These are phyloP conservation scores for Polypterus bichir DNA, from an alignment of 2,113 vertebrate genomes.

Conservation along the genomic window DNA sequence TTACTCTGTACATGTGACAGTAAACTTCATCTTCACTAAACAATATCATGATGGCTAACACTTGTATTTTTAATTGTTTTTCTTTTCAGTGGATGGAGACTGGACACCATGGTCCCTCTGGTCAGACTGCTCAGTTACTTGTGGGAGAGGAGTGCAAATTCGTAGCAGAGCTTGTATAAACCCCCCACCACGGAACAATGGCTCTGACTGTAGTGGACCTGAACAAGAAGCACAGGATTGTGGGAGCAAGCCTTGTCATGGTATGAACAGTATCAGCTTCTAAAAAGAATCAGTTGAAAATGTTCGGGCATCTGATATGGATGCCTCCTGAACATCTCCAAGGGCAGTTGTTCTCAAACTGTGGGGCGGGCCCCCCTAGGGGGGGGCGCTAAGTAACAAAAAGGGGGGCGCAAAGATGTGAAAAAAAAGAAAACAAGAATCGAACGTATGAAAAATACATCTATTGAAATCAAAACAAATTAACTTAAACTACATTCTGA, in stretches of 20 bases:
- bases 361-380: too few species aligned
- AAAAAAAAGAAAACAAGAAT: too few species aligned
- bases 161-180: slow-evolving; percentile 57
- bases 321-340: too few species aligned
- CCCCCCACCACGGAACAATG: slow-evolving; percentile 46
- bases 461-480: too few species aligned
- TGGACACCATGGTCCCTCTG: slow-evolving; percentile 79
- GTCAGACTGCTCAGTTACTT: slow-evolving; percentile 68
- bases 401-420: too few species aligned
- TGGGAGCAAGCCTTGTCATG: slow-evolving; percentile 38
- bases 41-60: background rate
- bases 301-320: too few species aligned
- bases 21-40: background rate
- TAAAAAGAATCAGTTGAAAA: too few species aligned
- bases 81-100: slow-evolving; percentile 44
- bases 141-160: slow-evolving; percentile 48
- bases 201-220: slow-evolving; percentile 44
- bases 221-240: slow-evolving; percentile 50
- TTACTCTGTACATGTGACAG: too few species aligned
- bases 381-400: too few species aligned
- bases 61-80: background rate
- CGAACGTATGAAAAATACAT: too few species aligned
- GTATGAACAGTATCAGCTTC: slow-evolving; percentile 23
- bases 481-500: too few species aligned
- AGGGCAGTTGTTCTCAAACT: too few species aligned